These are phyloP conservation scores for Matsumyia berberina DNA, from an alignment of 2,888 invertebrate species.

Conservation along the genomic window DNA sequence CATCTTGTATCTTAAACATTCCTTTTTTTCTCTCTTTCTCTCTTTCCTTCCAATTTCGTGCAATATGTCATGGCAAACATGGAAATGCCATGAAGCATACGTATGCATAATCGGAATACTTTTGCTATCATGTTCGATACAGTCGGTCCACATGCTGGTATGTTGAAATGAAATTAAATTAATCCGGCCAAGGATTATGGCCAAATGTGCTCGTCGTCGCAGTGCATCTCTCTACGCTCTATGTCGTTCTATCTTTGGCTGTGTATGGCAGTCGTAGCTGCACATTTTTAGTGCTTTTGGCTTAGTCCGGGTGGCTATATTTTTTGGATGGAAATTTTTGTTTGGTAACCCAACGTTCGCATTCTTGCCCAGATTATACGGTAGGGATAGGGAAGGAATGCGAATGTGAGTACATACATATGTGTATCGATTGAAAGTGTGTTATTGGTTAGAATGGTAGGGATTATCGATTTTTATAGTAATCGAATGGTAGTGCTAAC, in stretches of 20 bases:
- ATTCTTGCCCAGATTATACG: conserved; percentile 5
- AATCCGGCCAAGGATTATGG: conserved; percentile 51
- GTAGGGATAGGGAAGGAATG: conserved; percentile 28
- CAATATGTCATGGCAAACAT: conserved; percentile 59
- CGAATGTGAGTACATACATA: conserved; percentile 25
- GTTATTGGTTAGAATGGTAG: conserved; percentile 23
- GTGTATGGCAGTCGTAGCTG: background rate
- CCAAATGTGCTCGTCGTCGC: conserved; percentile 29
- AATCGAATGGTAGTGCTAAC: background rate
- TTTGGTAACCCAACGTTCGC: conserved; percentile 6
- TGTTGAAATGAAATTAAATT: conserved; percentile 56
- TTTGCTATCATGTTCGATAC: conserved; percentile 30
- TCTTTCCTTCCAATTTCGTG: conserved; percentile 35
- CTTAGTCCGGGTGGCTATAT: conserved; percentile 7
- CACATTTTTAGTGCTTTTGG: conserved; percentile 30
- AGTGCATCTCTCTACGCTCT: background rate
- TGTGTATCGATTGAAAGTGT: conserved; percentile 44
- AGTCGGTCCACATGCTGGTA: conserved; percentile 42
- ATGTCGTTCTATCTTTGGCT: background rate
- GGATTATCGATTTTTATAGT: conserved; percentile 35
- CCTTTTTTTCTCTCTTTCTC: conserved; percentile 2
- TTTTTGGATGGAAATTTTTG: conserved; percentile 33
- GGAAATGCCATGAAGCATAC: conserved; percentile 58
- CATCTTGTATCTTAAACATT: conserved; percentile 42
- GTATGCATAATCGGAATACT: conserved; percentile 61